Percentiles rank a stretch among this genome's conserved stretches.
Evolutionary conservation across 2,797 vertebrate genomes (phyloP).

Genomic region (Glyptemys insculpta): DNA sequence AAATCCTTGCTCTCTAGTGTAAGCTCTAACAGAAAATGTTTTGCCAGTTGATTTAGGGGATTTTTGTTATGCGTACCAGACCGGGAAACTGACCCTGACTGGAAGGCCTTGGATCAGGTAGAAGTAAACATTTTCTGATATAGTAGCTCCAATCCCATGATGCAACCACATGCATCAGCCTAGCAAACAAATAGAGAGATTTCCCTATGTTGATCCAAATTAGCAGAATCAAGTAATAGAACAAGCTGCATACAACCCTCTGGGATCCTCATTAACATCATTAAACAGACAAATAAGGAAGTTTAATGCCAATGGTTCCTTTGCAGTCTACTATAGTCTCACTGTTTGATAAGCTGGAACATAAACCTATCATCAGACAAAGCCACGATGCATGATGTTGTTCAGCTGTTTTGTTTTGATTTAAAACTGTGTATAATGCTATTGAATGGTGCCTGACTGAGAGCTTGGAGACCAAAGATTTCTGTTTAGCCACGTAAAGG

Average conservation of each 20-base stretch:
- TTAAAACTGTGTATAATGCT: not conserved
- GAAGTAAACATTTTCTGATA: not conserved
- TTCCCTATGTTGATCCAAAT: not conserved
- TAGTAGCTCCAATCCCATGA: not conserved
- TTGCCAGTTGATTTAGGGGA: conserved; percentile 1
- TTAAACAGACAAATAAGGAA: not conserved
- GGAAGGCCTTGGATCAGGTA: not conserved
- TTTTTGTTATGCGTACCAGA: not conserved
- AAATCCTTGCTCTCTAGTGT: not conserved
- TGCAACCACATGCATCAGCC: not conserved
- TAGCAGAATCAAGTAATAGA: not conserved
- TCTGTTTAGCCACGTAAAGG: not conserved
- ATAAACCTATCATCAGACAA: not conserved
- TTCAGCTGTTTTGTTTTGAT: not conserved
- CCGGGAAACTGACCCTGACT: not conserved
- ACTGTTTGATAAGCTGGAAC: not conserved
- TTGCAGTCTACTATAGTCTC: not conserved
- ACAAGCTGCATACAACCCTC: not conserved
- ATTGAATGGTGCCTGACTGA: not conserved
- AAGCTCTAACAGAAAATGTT: conserved; percentile 37
- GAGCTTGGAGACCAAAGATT: fast-evolving
- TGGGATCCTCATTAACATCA: too few species aligned
- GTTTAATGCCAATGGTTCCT: not conserved
- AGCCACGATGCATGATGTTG: not conserved
- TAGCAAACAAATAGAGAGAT: not conserved